phyloP scores from a whole-genome alignment of 2,888 invertebrate genomes.

The Megamerina dolium region DNA sequence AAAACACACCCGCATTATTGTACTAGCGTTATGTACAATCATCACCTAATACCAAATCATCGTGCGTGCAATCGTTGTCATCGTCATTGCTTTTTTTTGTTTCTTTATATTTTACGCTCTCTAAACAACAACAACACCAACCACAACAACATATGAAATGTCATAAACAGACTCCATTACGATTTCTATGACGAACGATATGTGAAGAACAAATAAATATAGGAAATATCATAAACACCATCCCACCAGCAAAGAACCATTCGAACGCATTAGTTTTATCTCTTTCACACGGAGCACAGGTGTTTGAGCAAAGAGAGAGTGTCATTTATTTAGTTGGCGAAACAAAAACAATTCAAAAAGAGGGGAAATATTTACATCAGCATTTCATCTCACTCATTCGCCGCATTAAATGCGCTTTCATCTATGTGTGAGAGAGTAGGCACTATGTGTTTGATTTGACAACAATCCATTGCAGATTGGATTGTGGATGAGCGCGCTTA shows the following conservation, averaged over 20 bases:
- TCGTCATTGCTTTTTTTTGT: background rate
- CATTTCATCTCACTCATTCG: background rate
- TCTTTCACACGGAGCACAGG: background rate
- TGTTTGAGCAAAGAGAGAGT: background rate
- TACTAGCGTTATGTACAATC: too few species aligned
- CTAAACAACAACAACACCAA: constrained; percentile 16
- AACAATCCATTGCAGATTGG: constrained; percentile 7
- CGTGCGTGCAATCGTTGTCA: too few species aligned
- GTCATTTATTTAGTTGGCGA: too few species aligned
- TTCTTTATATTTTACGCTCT: background rate
- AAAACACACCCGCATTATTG: too few species aligned
- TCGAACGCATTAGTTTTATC: constrained; percentile 3
- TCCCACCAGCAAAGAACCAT: constrained; percentile 9
- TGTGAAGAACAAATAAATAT: constrained; percentile 1
- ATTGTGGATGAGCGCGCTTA: constrained; percentile 1
- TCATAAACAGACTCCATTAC: constrained; percentile 46
- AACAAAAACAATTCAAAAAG: too few species aligned
- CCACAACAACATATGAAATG: too few species aligned
- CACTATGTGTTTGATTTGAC: too few species aligned
- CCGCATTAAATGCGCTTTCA: background rate
- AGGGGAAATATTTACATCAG: background rate
- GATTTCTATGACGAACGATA: constrained; percentile 20
- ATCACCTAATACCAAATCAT: too few species aligned
- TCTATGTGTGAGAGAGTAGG: background rate
- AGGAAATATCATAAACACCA: too few species aligned